Base-by-base conservation (phyloP, 2,113 vertebrate species). In the Amazona vittata region DNA sequence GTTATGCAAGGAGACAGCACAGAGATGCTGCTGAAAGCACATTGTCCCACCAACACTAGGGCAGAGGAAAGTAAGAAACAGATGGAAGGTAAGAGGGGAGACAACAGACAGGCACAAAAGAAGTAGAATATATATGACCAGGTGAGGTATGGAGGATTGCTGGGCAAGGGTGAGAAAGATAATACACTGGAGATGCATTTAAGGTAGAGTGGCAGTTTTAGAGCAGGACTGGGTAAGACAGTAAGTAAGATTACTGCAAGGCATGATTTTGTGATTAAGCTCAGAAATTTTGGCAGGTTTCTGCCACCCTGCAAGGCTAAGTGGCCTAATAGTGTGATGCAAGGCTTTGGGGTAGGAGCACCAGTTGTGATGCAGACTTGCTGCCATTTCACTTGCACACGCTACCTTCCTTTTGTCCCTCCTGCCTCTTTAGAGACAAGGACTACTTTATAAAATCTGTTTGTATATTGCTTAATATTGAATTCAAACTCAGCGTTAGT, bases 1-100 rank as follows among this genome's bases (percentile, higher is more conserved):
- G 25, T 59, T 70, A 59, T 4, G 1, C 1, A 21, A 52, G 47
- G 20, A 86, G 41, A n/a, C 4, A n/a, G 44, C 37, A 75, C 22
- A 75, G 57, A 63, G 53, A 57, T 5, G 26, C 33, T 86, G 37
- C 49, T 4, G 2, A 70, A 91, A 83, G n/a, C 31, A 41, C 1
- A 2, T 41, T 28, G n/a, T 81, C n/a, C n/a, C 3, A 10, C 7
- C 15, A 77, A 31, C 4, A 0, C 25, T 2, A 59, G 37, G 25
- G 37, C 21, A 74, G 80, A 37, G 15, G 33, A 50, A 63, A 78
- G 50, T 3, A 26, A 53, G 50, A 64, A 73, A 29, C 47, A 79
- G 19, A 26, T 15, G 70, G 55, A 44, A 35, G 15, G 44, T 73
- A 29, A 80, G 43, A 91, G 43, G 8, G 20, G 20, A 79, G 24